Evolutionary conservation across 1,140 invertebrate species (phyloP).

Genomic region (Nylanderia fulva): DNA sequence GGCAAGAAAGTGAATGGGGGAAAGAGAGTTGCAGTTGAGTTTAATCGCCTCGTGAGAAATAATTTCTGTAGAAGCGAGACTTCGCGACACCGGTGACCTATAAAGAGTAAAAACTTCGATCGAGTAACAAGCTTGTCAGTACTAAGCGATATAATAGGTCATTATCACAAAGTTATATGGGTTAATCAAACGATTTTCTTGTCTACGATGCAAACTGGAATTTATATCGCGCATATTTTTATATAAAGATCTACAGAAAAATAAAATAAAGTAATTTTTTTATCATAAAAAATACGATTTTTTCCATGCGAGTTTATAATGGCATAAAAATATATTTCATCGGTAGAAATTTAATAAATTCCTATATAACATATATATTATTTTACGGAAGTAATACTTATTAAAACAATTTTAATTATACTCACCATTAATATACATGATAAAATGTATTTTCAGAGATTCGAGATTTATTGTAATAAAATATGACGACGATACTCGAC

Average conservation of each 20-base stretch:
- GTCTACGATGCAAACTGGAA: neutral
- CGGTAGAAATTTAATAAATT: neutral
- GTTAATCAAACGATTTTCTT: neutral
- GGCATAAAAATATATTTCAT: neutral
- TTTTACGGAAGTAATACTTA: neutral
- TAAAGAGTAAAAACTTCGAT: constrained; percentile 29
- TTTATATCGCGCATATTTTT: neutral
- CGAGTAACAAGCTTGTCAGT: neutral
- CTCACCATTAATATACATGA: neutral
- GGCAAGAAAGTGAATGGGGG: neutral
- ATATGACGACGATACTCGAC: constrained; percentile 4
- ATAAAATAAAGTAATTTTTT: neutral
- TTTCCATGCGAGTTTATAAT: neutral
- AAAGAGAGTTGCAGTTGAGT: constrained; percentile 43
- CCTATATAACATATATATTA: neutral
- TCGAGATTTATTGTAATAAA: constrained; percentile 1
- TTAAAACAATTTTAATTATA: constrained; percentile 32
- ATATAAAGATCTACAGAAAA: neutral
- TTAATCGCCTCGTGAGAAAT: constrained; percentile 41
- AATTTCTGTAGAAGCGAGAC: constrained; percentile 6
- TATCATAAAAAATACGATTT: neutral
- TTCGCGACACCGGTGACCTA: neutral
- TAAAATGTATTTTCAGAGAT: neutral
- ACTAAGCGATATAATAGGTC: neutral
- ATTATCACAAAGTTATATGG: constrained; percentile 11